Evolutionary conservation across 2,113 vertebrate species (phyloP), one percentile per base, ranked within the genome.

Genomic region (Rhynchomys soricoides): DNA sequence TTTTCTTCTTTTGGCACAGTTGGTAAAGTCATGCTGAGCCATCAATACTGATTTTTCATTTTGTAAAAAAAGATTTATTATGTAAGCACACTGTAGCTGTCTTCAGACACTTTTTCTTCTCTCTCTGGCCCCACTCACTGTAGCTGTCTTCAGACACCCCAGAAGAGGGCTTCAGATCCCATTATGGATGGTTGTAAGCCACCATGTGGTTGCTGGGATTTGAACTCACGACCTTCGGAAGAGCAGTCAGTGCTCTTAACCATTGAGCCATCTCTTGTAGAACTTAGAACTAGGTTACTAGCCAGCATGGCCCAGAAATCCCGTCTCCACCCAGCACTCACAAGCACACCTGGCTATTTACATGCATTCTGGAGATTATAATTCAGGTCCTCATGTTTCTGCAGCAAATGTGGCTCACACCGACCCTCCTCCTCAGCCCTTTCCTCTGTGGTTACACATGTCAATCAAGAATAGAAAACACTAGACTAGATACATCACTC

Each of bases 381-480:
- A 16, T 31, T 45, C 15, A 17, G 26, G n/a, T 3, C n/a, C 3
- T 62, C 55, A 17, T 21, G 59, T 21, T 11, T 34, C 29, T 66
- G 15, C 26, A 66, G 29, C 59, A 45, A 66, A 34, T 34, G 5
- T 10, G 34, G 29, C 31, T 86, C 16, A 34, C 7, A 11, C 2
- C 3, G 29, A 66, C 15, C 9, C 1, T 1, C 17, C 59, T 64
- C 59, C 26, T 3, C 57, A 2, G n/a, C 1, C 24, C n/a, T 5
- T 43, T 48, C 59, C 43, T 86, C 5, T 71, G 31, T 77, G 83
- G 96, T 37, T 50, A n/a, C 26, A 10, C 24, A 17, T 94, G n/a
- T 31, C 59, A 52, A 77, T 21, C 4, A 4, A 94, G 78, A 96
- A 83, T 29, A 90, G 68, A 57, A 96, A 95, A 85, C 66, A 93